Conservation (phyloP, 92 coral and sea anemone genomes). For the Palythoa caribaeorum region DNA sequence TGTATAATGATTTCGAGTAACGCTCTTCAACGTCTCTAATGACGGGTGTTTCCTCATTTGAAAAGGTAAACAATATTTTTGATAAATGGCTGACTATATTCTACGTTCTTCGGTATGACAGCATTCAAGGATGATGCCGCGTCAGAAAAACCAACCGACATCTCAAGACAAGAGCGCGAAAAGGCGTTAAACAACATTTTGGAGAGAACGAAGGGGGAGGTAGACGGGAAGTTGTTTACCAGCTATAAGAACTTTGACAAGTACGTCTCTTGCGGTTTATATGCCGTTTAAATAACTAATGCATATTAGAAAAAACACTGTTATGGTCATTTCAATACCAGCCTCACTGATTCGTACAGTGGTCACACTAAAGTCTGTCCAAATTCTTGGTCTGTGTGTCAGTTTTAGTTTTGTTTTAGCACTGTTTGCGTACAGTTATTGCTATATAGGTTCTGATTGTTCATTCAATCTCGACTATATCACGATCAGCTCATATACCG, state of each 20-base stretch:
- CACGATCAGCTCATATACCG: too few relatives aligned
- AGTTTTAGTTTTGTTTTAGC: neutral
- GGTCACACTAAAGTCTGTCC: neutral
- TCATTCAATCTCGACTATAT: too few relatives aligned
- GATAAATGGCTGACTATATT: too few relatives aligned
- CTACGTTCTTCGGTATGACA: neutral
- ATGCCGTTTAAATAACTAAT: neutral
- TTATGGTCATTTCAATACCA: too few relatives aligned
- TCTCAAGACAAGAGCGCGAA: neutral
- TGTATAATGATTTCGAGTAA: too few relatives aligned
- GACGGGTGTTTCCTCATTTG: too few relatives aligned
- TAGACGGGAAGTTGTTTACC: neutral
- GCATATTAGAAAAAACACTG: too few relatives aligned
- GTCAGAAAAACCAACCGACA: neutral
- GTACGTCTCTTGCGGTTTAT: neutral
- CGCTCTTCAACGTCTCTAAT: too few relatives aligned
- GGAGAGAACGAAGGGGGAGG: neutral
- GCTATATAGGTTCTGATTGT: too few relatives aligned
- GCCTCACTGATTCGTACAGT: too few relatives aligned
- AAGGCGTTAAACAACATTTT: neutral
- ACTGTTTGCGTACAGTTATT: too few relatives aligned
- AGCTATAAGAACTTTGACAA: slow-evolving; percentile 16
- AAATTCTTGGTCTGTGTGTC: neutral
- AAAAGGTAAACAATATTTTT: too few relatives aligned
- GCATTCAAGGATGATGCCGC: neutral